phyloP scores from a whole-genome alignment of 1,140 invertebrate genomes.

The Hylaeus anthracinus region DNA sequence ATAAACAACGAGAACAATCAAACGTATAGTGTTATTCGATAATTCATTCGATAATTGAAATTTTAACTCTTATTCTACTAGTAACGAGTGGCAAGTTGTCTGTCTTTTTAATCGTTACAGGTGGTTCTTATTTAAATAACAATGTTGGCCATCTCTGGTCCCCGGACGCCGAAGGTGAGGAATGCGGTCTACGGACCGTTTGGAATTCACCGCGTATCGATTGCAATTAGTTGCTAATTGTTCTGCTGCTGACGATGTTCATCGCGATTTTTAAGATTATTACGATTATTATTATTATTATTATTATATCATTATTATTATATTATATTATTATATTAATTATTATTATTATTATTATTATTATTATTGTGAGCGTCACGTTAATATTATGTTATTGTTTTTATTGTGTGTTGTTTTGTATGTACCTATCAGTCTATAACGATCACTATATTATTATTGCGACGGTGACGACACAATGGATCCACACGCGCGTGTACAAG shows the following conservation, averaged over 20 bases:
- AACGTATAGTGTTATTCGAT: too few relatives aligned
- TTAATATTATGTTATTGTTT: constrained; percentile 82
- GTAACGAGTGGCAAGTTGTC: too few relatives aligned
- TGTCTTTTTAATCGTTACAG: too few relatives aligned
- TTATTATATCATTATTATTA: constrained; percentile 73
- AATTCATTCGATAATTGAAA: too few relatives aligned
- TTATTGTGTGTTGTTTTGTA: constrained; percentile 82
- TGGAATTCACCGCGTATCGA: constrained; percentile 68
- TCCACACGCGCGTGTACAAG: constrained; percentile 56
- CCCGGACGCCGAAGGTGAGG: background rate
- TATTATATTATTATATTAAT: constrained; percentile 72
- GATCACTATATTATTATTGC: constrained; percentile 74
- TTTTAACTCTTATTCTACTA: too few relatives aligned
- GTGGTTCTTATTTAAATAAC: too few relatives aligned
- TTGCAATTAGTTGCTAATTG: constrained; percentile 79
- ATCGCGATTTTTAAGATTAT: constrained; percentile 76
- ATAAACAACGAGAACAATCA: too few relatives aligned
- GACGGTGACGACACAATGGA: constrained; percentile 73
- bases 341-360: constrained; percentile 73
- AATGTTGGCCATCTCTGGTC: too few relatives aligned
- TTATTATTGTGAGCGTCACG: constrained; percentile 80
- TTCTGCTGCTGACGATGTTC: constrained; percentile 77
- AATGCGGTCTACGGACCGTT: constrained; percentile 69
- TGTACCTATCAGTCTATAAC: constrained; percentile 77
- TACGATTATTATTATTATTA: constrained; percentile 76